Conservation (phyloP, 2,888 invertebrate species). For the Dasypogon diadema region DNA sequence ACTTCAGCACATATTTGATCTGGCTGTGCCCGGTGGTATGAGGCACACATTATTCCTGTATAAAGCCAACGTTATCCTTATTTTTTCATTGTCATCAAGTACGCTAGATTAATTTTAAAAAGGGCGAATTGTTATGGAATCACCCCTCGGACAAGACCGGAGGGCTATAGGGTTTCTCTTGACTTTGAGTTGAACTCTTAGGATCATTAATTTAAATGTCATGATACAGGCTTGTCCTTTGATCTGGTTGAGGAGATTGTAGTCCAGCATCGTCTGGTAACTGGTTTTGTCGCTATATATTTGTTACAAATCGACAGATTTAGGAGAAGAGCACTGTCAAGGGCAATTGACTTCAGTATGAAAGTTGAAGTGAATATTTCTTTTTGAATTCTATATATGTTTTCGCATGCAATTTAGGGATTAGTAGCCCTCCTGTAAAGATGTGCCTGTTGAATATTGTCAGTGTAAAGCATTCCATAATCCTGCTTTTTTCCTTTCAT, state of each 20-base stretch:
- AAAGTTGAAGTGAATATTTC: not conserved
- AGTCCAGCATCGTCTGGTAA: constrained; percentile 8
- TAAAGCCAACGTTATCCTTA: not conserved
- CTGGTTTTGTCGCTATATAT: constrained; percentile 29
- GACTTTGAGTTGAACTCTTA: not conserved
- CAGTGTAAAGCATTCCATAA: too few species aligned
- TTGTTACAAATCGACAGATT: constrained; percentile 31
- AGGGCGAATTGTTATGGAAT: constrained; percentile 9
- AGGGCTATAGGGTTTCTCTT: not conserved
- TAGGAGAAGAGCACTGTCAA: constrained; percentile 32
- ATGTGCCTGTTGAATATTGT: too few species aligned
- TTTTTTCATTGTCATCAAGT: constrained; percentile 10
- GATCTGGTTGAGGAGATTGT: constrained; percentile 13
- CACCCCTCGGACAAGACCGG: constrained; percentile 3
- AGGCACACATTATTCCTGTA: too few species aligned
- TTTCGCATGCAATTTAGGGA: constrained; percentile 2
- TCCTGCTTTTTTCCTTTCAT: too few species aligned
- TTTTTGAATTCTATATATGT: not conserved
- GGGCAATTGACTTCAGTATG: constrained; percentile 50
- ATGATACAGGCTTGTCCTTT: constrained; percentile 44
- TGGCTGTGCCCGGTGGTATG: too few species aligned
- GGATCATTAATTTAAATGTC: constrained; percentile 52
- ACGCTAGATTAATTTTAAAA: constrained; percentile 21
- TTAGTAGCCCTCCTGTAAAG: constrained; percentile 13
- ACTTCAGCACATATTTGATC: constrained; percentile 3